These are phyloP conservation scores for Sycobia sp. DNA, from an alignment of 1,140 invertebrate species.

Conservation along the genomic window DNA sequence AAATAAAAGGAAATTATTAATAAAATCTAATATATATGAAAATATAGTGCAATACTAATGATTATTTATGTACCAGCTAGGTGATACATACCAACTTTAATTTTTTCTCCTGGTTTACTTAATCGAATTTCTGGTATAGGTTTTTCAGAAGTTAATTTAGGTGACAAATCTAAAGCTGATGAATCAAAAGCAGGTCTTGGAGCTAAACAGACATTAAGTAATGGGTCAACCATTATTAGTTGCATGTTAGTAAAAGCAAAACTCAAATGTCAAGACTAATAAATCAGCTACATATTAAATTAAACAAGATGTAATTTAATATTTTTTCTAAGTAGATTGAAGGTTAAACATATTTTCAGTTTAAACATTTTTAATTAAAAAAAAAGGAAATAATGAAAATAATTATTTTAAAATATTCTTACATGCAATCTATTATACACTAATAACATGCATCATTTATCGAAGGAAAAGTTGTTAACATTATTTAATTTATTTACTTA, in stretches of 20 bases:
- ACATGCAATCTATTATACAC: no score
- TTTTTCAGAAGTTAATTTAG: constrained; percentile 45
- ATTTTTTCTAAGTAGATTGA: neutral
- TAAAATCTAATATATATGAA: no score
- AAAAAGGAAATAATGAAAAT: neutral
- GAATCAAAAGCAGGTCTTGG: constrained; percentile 55
- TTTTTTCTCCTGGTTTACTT: constrained; percentile 51
- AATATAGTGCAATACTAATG: no score
- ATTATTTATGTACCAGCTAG: no score
- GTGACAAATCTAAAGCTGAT: constrained; percentile 36
- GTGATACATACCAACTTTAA: constrained; percentile 56
- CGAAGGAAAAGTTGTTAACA: neutral
- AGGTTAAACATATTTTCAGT: neutral
- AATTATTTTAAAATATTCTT: neutral
- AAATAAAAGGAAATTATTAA: no score
- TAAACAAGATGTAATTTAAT: neutral
- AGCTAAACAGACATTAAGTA: constrained; percentile 47
- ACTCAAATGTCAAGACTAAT: neutral
- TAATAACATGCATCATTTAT: no score
- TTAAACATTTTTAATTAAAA: neutral
- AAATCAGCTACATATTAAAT: neutral
- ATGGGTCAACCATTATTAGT: constrained; percentile 34
- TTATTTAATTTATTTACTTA: neutral
- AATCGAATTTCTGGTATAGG: constrained; percentile 47
- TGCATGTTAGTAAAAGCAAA: neutral